Evolutionary conservation across 2,888 invertebrate species (phyloP).

Genomic region (Elegia similella): DNA sequence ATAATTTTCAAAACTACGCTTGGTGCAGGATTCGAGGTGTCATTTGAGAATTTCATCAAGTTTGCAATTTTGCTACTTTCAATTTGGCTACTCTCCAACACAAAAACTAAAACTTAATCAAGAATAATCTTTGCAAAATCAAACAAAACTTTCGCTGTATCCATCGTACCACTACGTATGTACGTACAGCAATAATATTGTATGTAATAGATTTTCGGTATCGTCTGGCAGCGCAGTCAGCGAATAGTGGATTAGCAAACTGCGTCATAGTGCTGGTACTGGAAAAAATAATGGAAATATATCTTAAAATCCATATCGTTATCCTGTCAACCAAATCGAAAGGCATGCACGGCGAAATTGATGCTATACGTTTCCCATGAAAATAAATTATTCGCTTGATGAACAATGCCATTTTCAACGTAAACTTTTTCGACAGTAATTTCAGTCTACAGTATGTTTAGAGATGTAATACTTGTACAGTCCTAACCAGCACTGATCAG

Average conservation of each 20-base stretch:
- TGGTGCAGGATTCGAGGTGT: too few relatives aligned
- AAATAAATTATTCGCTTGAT: constrained; percentile 1
- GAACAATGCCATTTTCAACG: background rate
- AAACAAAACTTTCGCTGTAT: background rate
- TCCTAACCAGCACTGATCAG: too few relatives aligned
- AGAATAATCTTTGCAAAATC: background rate
- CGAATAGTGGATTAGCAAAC: background rate
- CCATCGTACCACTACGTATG: background rate
- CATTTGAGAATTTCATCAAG: too few relatives aligned
- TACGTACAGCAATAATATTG: background rate
- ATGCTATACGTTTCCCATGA: constrained; percentile 36
- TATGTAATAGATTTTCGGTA: background rate
- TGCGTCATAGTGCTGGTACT: constrained; percentile 5
- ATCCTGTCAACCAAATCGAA: constrained; percentile 43
- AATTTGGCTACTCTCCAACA: background rate
- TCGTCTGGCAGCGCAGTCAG: constrained; percentile 2
- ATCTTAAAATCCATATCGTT: constrained; percentile 39
- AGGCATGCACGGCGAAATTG: constrained; percentile 39
- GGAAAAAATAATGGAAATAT: constrained; percentile 30
- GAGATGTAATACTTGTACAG: too few relatives aligned
- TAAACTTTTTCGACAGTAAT: too few relatives aligned
- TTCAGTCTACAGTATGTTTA: background rate
- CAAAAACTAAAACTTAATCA: background rate
- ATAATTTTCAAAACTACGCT: too few relatives aligned
- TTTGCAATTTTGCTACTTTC: too few relatives aligned